Base-by-base conservation (phyloP, 1,140 invertebrate genomes). In the Ceratosolen solmsi region DNA sequence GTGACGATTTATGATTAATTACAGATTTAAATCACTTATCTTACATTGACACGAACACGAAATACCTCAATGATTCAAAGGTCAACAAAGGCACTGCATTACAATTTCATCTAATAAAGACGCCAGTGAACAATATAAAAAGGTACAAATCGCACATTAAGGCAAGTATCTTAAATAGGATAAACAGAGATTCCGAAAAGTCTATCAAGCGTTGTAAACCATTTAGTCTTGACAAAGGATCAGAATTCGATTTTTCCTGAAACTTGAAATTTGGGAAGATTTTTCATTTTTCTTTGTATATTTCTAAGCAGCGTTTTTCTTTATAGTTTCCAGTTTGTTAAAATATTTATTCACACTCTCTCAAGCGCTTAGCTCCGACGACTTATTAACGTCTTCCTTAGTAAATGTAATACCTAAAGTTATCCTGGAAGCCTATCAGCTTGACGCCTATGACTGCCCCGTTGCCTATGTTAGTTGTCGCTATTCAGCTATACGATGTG, bases 361-460 rank as follows among this genome's bases (percentile, higher is more conserved):
- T 89, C 87, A 88, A 89, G 87, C 88, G 81, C 86, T 87, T 87
- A 87, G 85, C 83, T 90, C 86, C 84, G 83, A 85, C 83, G 76
- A 79, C 80, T 85, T 85, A 83, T 86, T 79, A 84, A 70, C 81
- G 82, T 87, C 77, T 86, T 83, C 80, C 85, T 85, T 88, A 87
- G 81, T 87, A 87, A 87, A 88, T 87, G 86, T 88, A 90, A 89
- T 89, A 90, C 85, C 88, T 90, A 89, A 90, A 90, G 86, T 90
- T 89, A 89, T 89, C 89, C 87, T 91, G 90, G 90, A 91, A 91
- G 90, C 90, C 89, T 91, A 90, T 89, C 86, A 89, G 87, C 89
- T 90, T 89, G 88, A 87, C 87, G 87, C 86, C 87, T 88, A 89
- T 82, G 78, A 88, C 84, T 87, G 87, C 87, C 82, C 83, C 81